Base-by-base conservation (phyloP, 2,888 invertebrate species). In the Prosapia bicincta region DNA sequence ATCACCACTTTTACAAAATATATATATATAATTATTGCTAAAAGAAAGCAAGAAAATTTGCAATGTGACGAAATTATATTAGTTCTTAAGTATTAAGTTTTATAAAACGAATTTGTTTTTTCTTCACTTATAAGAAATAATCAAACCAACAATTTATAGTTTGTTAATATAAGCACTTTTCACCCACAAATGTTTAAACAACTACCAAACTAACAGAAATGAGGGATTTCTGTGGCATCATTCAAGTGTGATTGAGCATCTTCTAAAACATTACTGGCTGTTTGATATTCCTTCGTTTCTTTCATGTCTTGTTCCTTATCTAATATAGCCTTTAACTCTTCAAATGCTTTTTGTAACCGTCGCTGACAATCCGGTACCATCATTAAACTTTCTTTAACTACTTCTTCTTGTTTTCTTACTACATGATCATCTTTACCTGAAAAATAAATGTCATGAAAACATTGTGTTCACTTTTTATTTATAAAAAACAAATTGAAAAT, bases 351-450 rank as follows among this genome's bases (percentile, higher is more conserved):
- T 66, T 87, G 87, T 78, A 89, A 88, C 86, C 96, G 89, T 81
- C 94, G 89, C 82, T 93, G 91, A 82, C 95, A 93, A 83, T 97
- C 96, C 1, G 97, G 97, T 77, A 97, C 89, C 96, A 98, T 97
- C 93, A 95, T 94, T 82, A 93, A 86, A 15, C 92, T 91, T 84
- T 98, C 97, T 82, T 94, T 93, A 65, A 97, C 86, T 0, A 97
- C 96, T 86, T 96, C 96, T 83, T 94, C 93, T 85, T 97, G 94
- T 82, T 95, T 95, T 72, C 89, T 88, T 76, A 95, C 88, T 66
- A 92, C 90, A 83, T 94, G 91, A 80, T 92, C 93, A 86, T 95
- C 95, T 80, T 91, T 90, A 0, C 91, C 93, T 83, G 78, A 9
- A 81, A 81, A 74, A 32, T n/a, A 70, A 54, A 78, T 65, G 3